phyloP scores from a whole-genome alignment of 2,113 vertebrate genomes.

The Raja brachyura region DNA sequence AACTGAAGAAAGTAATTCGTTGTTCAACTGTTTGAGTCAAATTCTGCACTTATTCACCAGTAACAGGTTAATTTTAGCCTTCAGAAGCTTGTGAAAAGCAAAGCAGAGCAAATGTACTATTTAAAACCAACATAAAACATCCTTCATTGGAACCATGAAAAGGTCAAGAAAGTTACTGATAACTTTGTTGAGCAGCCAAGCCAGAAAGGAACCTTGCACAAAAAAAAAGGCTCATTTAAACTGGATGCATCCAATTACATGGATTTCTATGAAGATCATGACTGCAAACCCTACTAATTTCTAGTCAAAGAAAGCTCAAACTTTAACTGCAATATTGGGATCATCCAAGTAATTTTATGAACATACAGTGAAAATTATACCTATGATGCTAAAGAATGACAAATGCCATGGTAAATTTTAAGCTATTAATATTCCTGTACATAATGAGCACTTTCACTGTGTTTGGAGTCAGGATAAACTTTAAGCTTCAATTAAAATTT shows the following conservation, averaged over 20 bases:
- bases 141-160: background rate
- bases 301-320: background rate
- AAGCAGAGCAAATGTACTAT: background rate
- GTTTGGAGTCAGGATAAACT: background rate
- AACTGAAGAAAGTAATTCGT: constrained; percentile 11
- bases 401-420: background rate
- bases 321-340: background rate
- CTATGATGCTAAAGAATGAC: background rate
- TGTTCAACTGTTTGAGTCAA: background rate
- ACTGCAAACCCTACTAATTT: background rate
- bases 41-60: constrained; percentile 18
- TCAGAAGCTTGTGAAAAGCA: background rate
- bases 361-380: background rate
- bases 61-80: background rate
- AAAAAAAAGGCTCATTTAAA: background rate
- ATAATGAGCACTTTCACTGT: background rate
- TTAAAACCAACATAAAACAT: background rate
- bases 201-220: background rate
- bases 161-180: background rate
- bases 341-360: background rate
- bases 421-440: background rate
- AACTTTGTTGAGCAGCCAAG: background rate
- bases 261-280: background rate
- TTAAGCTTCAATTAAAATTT: background rate
- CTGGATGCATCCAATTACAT: background rate